A percentile compares a stretch with the other conserved stretches of the same genome.
Conservation (phyloP, 2,797 vertebrate genomes). For the Notolepis coatsorum region DNA sequence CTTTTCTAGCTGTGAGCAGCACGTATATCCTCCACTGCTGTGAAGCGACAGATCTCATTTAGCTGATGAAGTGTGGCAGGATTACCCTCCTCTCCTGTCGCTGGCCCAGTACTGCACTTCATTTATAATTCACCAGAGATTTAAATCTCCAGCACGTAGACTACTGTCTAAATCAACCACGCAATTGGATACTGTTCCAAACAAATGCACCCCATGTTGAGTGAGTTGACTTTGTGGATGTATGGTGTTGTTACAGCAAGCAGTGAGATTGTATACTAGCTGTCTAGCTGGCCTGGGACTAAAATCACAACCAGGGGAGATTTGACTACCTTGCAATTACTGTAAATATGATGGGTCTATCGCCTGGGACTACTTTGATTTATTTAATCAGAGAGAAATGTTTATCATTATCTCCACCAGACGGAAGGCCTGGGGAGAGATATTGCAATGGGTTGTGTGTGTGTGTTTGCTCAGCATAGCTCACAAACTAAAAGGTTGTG, state of each 20-base stretch:
- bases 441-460: no score
- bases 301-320: no score
- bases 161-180: constrained; percentile 17
- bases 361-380: no score
- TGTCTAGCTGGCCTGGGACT: no score
- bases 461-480: no score
- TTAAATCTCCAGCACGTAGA: constrained; percentile 43
- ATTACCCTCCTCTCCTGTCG: constrained; percentile 34
- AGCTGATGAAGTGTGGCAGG: constrained; percentile 29
- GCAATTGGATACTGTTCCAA: constrained; percentile 25
- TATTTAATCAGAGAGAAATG: no score
- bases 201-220: constrained; percentile 1
- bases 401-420: no score
- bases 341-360: no score
- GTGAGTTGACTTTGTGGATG: constrained; percentile 13
- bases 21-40: not conserved
- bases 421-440: no score
- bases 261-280: no score
- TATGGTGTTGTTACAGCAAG: constrained; percentile 14
- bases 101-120: constrained; percentile 30
- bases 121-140: constrained; percentile 66
- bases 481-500: no score
- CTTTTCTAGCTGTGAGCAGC: constrained; percentile 8
- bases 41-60: constrained; percentile 29
- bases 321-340: no score